phyloP scores from a whole-genome alignment of 2,113 vertebrate genomes.

The Sphyrna mokarran region DNA sequence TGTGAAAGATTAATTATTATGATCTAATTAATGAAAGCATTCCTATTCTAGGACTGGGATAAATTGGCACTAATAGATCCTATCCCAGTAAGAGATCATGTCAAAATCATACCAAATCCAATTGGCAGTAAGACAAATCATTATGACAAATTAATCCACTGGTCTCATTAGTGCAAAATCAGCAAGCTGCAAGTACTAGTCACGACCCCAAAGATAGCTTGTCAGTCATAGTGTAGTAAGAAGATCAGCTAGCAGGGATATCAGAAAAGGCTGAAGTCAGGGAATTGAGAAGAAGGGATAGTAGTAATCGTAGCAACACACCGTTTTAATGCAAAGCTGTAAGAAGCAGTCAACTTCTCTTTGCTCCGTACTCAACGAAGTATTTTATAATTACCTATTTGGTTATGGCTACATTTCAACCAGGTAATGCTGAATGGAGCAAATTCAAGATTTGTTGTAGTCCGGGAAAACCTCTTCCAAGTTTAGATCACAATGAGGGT shows the following conservation, averaged over 20 bases:
- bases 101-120: background rate
- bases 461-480: background rate
- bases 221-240: background rate
- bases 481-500: background rate
- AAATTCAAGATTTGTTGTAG: background rate
- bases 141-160: background rate
- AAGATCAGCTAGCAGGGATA: background rate
- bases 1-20: background rate
- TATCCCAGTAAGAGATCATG: background rate
- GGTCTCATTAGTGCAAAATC: background rate
- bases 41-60: background rate
- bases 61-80: background rate
- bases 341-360: background rate
- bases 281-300: background rate
- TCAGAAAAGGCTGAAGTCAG: background rate
- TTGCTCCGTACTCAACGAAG: background rate
- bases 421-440: background rate
- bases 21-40: background rate
- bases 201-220: background rate
- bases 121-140: background rate
- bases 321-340: background rate
- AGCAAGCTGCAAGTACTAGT: background rate
- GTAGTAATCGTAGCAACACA: background rate
- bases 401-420: background rate
- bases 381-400: background rate